Evolutionary conservation across 2,888 invertebrate genomes (phyloP).

Genomic region (Epinotia nisella): DNA sequence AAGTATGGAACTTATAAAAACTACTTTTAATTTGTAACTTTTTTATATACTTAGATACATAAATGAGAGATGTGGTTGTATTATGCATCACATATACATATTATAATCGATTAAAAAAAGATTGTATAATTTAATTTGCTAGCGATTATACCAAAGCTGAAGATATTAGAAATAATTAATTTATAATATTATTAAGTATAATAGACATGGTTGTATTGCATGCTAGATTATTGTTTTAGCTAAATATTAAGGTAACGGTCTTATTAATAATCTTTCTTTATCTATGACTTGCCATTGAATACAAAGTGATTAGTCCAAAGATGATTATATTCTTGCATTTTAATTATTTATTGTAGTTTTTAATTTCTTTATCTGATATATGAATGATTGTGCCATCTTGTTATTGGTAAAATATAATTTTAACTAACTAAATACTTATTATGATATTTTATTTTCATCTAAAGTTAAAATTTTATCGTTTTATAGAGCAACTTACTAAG

Average conservation of each 20-base stretch:
- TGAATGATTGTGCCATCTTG: constrained; percentile 59
- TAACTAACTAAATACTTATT: constrained; percentile 22
- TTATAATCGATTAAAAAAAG: neutral
- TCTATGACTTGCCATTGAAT: constrained; percentile 69
- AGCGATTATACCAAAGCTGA: constrained; percentile 31
- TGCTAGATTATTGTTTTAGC: constrained; percentile 15
- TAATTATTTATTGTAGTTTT: constrained; percentile 46
- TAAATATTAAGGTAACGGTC: constrained; percentile 1
- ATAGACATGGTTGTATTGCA: constrained; percentile 23
- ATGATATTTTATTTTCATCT: constrained; percentile 24
- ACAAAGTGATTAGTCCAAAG: constrained; percentile 75
- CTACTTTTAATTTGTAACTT: neutral
- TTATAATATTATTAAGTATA: constrained; percentile 14
- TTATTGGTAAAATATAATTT: constrained; percentile 43
- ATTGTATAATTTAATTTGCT: constrained; percentile 7
- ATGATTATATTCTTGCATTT: constrained; percentile 63
- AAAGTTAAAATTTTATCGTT: neutral
- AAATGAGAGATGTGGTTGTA: neutral
- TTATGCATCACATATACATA: constrained; percentile 9
- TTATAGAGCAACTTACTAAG: neutral
- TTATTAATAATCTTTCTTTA: constrained; percentile 24
- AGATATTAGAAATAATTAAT: constrained; percentile 21
- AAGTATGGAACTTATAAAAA: neutral
- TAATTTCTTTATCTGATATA: constrained; percentile 38
- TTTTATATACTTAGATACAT: neutral